These are phyloP conservation scores for Myiothlypis coronata DNA, from an alignment of 2,797 vertebrate species.

Conservation along the genomic window DNA sequence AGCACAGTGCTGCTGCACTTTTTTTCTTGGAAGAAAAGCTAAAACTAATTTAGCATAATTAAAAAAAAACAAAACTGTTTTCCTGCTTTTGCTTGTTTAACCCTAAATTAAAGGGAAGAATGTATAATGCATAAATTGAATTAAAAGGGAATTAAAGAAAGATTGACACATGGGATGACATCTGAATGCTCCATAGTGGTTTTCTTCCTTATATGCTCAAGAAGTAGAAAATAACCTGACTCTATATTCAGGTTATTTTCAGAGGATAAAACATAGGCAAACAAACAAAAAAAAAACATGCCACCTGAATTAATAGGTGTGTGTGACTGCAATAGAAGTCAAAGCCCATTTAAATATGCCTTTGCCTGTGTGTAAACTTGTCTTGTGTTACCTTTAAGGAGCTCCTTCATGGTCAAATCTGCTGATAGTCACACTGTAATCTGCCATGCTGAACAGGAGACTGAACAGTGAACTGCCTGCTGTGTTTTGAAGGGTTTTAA, in stretches of 20 bases:
- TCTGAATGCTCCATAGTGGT: not conserved
- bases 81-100: not conserved
- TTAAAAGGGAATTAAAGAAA: not conserved
- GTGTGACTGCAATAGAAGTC: not conserved
- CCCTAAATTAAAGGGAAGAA: not conserved
- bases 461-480: not conserved
- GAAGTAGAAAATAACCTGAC: not conserved
- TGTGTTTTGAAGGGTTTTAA: not conserved
- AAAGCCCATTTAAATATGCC: not conserved
- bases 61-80: not conserved
- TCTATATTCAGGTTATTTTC: not conserved
- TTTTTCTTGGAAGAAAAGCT: not conserved
- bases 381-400: not conserved
- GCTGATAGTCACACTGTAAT: not conserved
- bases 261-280: not conserved
- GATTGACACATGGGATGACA: not conserved
- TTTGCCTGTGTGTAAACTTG: not conserved
- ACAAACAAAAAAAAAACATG: not conserved
- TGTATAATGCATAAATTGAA: fast-evolving
- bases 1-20: not conserved
- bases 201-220: not conserved
- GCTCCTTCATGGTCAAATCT: not conserved
- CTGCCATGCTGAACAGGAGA: not conserved
- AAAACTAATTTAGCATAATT: not conserved
- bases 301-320: fast-evolving